Base-by-base conservation (phyloP, 2,797 vertebrate genomes). In the Nannoperca australis region DNA sequence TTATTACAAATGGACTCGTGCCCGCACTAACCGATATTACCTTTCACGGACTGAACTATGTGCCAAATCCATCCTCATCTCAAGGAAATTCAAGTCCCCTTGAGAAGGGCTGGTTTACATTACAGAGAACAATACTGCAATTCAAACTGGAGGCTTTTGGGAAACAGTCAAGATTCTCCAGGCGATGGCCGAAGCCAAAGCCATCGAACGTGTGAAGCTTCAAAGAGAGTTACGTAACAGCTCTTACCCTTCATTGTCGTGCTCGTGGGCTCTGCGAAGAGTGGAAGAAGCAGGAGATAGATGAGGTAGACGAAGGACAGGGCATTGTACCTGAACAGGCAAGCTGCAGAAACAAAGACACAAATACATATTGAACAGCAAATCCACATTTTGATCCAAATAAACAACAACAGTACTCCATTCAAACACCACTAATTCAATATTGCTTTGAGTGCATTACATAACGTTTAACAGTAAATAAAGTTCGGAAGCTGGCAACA, bases 241-340 rank as follows among this genome's bases (percentile, higher is more conserved):
- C 64, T 65, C 96, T 97, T 96, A 99, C 98, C 97, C 95, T 98
- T 94, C 98, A 99, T 98, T 0, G 97, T 99, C 66, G 92, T 93
- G 94, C 94, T 96, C 13, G 97, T 97, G 72, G 98, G 96, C 92
- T 99, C 98, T 20, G 98, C 94, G 85, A 99, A 99, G 80, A 99
- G 95, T 65, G 97, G 98, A 87, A 99, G 97, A 82, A 99, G 98
- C 93, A 99, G 96, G 94, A 99, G 98, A 91, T 97, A 98, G 94
- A 99, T 96, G 96, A 99, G 97, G 97, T 99, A 99, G 96, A 99
- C 94, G 65, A 99, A 97, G 92, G 98, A 99, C 84, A 99, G 95
- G 81, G 95, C 96, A 93, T 99, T 99, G 95, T 97, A 99, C 94
- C 98, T 97, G 95, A 99, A 99, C 79, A 98, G 95, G 92, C 98